Evolutionary conservation across 2,888 invertebrate species (phyloP).

Genomic region (Minunthozetes semirufus): DNA sequence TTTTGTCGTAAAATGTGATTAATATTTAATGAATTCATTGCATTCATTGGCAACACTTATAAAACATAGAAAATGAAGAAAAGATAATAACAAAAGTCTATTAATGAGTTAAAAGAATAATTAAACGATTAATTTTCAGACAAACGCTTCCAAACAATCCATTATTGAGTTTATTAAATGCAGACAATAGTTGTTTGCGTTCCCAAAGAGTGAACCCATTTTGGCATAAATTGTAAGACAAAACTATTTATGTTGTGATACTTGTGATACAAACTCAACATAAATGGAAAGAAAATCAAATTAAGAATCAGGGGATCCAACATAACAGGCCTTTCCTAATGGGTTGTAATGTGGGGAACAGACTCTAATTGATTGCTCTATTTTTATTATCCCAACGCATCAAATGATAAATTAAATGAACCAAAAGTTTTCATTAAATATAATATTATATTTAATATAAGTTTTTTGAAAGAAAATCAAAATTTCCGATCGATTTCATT

Average conservation of each 20-base stretch:
- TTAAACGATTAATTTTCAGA: constrained; percentile 6
- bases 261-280: not conserved
- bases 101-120: not conserved
- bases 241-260: not conserved
- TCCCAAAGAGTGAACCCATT: not conserved
- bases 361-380: constrained; percentile 19
- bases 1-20: not conserved
- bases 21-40: not conserved
- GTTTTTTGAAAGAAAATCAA: too few species aligned
- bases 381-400: constrained; percentile 24
- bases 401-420: not conserved
- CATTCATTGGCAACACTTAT: not conserved
- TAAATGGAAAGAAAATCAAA: constrained; percentile 14
- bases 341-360: not conserved
- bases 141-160: constrained; percentile 2
- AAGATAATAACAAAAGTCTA: not conserved
- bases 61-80: not conserved
- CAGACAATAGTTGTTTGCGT: not conserved
- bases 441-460: too few species aligned
- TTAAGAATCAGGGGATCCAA: not conserved
- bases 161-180: constrained; percentile 19
- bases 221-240: constrained; percentile 3
- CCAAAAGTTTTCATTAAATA: not conserved
- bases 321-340: not conserved
- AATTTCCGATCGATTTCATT: not conserved